Conservation (phyloP, 2,797 vertebrate genomes). For the Chloroceryle inda region DNA sequence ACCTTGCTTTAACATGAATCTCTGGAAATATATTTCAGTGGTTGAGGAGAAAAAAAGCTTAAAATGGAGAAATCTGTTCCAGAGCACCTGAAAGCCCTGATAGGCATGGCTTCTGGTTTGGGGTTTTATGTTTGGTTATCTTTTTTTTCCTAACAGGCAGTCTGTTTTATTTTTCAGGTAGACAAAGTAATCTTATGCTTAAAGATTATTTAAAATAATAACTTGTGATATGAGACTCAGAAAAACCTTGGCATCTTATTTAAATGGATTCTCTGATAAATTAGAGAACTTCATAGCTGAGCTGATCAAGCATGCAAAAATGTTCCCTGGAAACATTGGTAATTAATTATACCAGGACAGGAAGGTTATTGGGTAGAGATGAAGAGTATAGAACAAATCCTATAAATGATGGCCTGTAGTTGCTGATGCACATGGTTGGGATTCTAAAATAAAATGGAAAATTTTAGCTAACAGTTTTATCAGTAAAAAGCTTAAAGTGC, state of each 20-base stretch:
- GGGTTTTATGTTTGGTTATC: neutral
- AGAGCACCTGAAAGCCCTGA: neutral
- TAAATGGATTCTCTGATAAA: slow-evolving; percentile 11
- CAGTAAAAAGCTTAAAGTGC: slow-evolving; percentile 26
- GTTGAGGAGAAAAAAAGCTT: neutral
- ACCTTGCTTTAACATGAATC: neutral
- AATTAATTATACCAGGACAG: neutral
- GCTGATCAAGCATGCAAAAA: neutral
- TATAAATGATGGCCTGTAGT: neutral
- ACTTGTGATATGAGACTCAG: neutral
- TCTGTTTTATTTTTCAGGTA: neutral
- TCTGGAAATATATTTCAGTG: neutral
- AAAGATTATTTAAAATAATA: neutral
- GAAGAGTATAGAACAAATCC: neutral
- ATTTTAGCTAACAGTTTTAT: slow-evolving; percentile 5
- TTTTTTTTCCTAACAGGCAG: neutral
- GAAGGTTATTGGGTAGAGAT: slow-evolving; percentile 20
- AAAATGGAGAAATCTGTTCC: neutral
- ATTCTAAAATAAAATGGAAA: slow-evolving; percentile 37
- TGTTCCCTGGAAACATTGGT: neutral
- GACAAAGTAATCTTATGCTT: neutral
- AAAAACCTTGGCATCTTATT: neutral
- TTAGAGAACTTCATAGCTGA: neutral
- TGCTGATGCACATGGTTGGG: neutral
- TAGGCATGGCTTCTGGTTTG: neutral